phyloP scores from a whole-genome alignment of 2,888 invertebrate species.

The Athripsodes cinereus region DNA sequence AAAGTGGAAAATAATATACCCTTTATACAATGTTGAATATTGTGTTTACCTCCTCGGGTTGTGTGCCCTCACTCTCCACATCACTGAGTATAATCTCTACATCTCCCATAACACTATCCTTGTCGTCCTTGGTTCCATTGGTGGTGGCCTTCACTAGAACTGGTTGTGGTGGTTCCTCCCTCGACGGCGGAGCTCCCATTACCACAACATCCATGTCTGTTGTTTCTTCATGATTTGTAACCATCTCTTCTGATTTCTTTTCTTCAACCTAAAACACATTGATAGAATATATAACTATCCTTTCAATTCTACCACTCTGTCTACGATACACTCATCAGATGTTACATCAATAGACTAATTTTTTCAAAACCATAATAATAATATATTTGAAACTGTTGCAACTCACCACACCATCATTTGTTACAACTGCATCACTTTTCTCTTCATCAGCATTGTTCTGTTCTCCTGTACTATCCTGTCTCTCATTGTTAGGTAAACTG shows the following conservation, averaged over 20 bases:
- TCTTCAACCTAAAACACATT: background rate
- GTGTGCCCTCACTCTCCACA: conserved; percentile 82
- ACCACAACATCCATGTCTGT: conserved; percentile 9
- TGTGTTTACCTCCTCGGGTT: conserved; percentile 72
- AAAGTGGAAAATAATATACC: background rate
- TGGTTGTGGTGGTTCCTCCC: background rate
- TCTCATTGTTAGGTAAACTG: background rate
- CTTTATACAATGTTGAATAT: background rate
- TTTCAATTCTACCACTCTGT: too few species aligned
- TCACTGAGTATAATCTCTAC: conserved; percentile 71
- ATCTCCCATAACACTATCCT: conserved; percentile 60
- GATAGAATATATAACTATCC: too few species aligned
- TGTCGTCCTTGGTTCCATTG: conserved; percentile 37
- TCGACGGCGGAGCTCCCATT: conserved; percentile 17
- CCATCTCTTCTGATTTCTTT: background rate
- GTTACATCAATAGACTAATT: too few species aligned
- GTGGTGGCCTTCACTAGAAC: conserved; percentile 2
- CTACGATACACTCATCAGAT: too few species aligned
- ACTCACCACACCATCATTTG: background rate
- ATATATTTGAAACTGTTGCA: too few species aligned
- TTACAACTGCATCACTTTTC: background rate
- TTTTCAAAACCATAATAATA: too few species aligned
- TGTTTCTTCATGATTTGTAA: conserved; percentile 5
- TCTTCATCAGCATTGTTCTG: background rate
- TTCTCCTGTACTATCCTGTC: background rate